These are phyloP conservation scores for Eurytoma californica DNA, from an alignment of 2,888 invertebrate genomes.

Conservation along the genomic window DNA sequence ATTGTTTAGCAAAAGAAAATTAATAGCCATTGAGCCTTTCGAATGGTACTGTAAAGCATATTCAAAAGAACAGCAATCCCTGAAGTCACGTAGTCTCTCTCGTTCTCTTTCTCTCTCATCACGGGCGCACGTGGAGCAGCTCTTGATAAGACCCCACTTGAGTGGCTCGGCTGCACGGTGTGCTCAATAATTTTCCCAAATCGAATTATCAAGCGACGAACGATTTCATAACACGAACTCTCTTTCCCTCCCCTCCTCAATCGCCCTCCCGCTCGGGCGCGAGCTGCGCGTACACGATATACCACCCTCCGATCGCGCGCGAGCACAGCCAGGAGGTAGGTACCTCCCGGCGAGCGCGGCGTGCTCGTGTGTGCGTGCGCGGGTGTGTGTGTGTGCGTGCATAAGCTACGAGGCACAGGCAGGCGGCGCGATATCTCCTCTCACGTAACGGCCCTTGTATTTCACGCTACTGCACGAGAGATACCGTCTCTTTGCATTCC, in stretches of 20 bases:
- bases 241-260: background rate
- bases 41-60: background rate
- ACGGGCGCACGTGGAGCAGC: background rate
- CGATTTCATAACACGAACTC: slow-evolving; percentile 53
- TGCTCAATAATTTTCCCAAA: slow-evolving; percentile 48
- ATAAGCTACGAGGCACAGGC: slow-evolving; percentile 24
- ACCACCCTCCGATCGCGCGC: background rate
- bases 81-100: background rate
- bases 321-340: background rate
- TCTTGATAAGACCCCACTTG: slow-evolving; percentile 41
- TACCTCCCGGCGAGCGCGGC: no score
- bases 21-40: no score
- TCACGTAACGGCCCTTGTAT: slow-evolving; percentile 53
- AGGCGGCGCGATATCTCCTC: slow-evolving; percentile 54
- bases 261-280: background rate
- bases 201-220: slow-evolving; percentile 51
- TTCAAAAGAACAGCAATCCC: background rate
- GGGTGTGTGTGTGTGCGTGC: slow-evolving; percentile 1
- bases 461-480: slow-evolving; percentile 46
- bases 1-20: no score
- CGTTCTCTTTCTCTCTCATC: background rate
- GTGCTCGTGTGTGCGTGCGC: background rate
- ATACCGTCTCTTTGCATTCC: slow-evolving; percentile 62
- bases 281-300: background rate
- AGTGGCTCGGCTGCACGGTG: slow-evolving; percentile 24